Conservation (phyloP, 37 sponge, comb jelly and placozoan species). For the Mnemiopsis leidyi region DNA sequence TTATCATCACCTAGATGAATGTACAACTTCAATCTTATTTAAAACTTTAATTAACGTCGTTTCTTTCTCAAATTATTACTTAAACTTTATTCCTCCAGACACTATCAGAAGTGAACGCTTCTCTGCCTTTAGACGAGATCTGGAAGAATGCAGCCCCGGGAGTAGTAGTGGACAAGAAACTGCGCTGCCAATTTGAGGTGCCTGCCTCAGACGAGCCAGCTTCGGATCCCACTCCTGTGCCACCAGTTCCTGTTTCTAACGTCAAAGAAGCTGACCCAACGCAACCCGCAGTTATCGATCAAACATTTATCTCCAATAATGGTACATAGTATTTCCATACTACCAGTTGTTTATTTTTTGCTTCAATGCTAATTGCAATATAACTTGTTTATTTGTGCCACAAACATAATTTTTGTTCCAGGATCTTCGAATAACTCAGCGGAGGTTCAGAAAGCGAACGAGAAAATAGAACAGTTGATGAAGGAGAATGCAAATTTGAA, state of each 20-base stretch:
- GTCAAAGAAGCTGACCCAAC: background rate
- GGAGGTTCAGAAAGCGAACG: background rate
- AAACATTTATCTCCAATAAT: background rate
- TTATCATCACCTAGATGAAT: too few species aligned
- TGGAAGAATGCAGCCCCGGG: slow-evolving; percentile 73
- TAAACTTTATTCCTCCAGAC: background rate
- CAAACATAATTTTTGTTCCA: too few species aligned
- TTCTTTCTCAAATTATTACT: too few species aligned
- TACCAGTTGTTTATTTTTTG: background rate
- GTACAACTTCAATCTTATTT: too few species aligned
- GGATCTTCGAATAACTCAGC: background rate
- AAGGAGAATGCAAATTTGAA: slow-evolving; percentile 28
- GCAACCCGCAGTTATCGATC: background rate
- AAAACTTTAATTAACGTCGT: too few species aligned
- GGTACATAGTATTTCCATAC: too few species aligned
- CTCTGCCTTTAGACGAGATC: slow-evolving; percentile 30
- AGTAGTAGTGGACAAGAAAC: slow-evolving; percentile 82
- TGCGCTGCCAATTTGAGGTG: slow-evolving; percentile 76
- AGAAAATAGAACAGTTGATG: background rate
- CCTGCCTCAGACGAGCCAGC: background rate
- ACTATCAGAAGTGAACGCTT: background rate
- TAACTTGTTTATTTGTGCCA: too few species aligned
- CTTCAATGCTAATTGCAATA: background rate
- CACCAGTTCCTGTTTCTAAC: background rate
- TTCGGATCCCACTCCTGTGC: background rate